Conservation (phyloP, 1,140 invertebrate genomes). For the Eumaeus atala region DNA sequence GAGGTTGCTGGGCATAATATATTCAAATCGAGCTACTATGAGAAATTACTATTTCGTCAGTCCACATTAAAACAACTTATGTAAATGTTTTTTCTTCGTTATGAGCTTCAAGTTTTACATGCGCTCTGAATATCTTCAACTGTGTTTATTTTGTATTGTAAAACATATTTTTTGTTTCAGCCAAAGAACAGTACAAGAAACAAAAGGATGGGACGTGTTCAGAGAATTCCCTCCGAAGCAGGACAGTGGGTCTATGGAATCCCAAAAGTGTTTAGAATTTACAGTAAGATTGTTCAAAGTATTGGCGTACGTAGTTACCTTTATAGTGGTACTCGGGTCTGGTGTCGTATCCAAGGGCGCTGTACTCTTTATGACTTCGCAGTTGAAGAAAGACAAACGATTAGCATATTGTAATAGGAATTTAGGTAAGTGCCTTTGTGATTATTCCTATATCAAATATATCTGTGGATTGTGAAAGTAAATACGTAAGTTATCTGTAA, state of each 20-base stretch:
- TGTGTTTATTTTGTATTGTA: too few species aligned
- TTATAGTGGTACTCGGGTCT: slow-evolving; percentile 86
- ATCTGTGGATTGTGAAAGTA: background rate
- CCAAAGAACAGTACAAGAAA: slow-evolving; percentile 88
- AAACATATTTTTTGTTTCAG: slow-evolving; percentile 73
- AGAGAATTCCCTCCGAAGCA: slow-evolving; percentile 89
- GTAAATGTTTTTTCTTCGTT: too few species aligned
- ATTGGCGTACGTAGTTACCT: slow-evolving; percentile 88
- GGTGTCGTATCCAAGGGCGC: slow-evolving; percentile 91
- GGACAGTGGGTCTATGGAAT: slow-evolving; percentile 91
- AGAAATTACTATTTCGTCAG: too few species aligned
- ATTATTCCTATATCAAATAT: background rate
- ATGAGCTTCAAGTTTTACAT: too few species aligned
- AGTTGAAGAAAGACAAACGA: slow-evolving; percentile 83
- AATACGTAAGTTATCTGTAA: too few species aligned
- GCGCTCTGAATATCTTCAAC: too few species aligned
- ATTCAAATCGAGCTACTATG: too few species aligned
- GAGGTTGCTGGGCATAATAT: too few species aligned
- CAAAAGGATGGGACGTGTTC: slow-evolving; percentile 97
- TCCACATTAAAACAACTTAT: too few species aligned
- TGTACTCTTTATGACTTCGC: slow-evolving; percentile 93
- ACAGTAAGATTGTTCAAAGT: slow-evolving; percentile 91
- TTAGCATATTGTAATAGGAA: slow-evolving; percentile 88
- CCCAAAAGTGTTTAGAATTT: slow-evolving; percentile 88
- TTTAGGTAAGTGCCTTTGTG: slow-evolving; percentile 77